Evolutionary conservation across 2,797 vertebrate genomes (phyloP), one percentile per base, ranked within the genome.

Genomic region (Glossophaga mutica): DNA sequence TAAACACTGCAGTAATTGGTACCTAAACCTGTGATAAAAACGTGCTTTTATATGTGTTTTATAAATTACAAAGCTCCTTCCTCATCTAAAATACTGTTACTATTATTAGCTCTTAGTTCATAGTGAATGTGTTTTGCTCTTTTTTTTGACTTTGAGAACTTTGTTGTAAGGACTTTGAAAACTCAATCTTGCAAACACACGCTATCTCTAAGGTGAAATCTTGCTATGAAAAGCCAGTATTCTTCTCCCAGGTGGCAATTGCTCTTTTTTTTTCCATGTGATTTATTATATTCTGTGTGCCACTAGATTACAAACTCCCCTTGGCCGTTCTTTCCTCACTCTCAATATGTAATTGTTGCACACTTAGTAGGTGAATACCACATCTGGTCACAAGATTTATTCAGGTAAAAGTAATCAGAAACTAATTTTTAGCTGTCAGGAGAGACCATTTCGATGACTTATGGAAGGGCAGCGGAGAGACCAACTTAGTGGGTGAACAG

Each of bases 351-450:
- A 97, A 96, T 96, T 95, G 96, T 89, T 85, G 96, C 91, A 88
- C 95, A 95, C 94, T 96, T 96, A 94, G 93, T 96, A 65, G 95
- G 86, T 78, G 94, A 96, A 86, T 93, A 93, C 83, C 87, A 88
- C 90, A 96, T 91, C 89, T 95, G 95, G 93, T 50, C 89, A 95
- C 90, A 96, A 96, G 97, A 97, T 96, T 98, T 97, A 97, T 97
- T 95, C 93, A 96, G 84, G 96, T 94, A 91, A 96, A 96, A 97
- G 97, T 97, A 96, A 97, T 97, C 97, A 95, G 95, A 96, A 96
- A 97, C 95, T 96, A 95, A 96, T 88, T 97, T 97, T 97, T 91
- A 67, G 96, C 95, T 95, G 96, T 97, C 95, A 93, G 42, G 89
- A 76, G 81, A 62, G 34, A 94, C 93, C 95, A 88, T 97, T 95